A percentile compares a stretch with the other conserved stretches of the same genome.
These are phyloP conservation scores for Chinchilla lanigera DNA, from an alignment of 2,113 vertebrate genomes.

Conservation along the genomic window DNA sequence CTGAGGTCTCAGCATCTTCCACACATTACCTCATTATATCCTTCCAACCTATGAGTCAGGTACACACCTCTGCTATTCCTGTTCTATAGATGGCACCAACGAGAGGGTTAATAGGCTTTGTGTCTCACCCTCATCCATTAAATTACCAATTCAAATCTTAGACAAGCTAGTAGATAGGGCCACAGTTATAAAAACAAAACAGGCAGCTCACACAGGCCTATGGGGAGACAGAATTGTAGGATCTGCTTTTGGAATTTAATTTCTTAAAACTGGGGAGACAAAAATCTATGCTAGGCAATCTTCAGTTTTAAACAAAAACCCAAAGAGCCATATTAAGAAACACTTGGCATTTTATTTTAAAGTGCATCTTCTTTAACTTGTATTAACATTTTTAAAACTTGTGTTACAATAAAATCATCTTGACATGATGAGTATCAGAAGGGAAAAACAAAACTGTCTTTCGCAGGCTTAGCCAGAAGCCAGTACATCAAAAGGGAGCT, in stretches of 20 bases:
- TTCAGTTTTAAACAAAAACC: conserved; percentile 26
- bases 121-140: neutral
- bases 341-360: neutral
- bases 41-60: neutral
- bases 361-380: conserved; percentile 7
- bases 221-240: neutral
- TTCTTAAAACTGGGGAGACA: conserved; percentile 20
- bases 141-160: neutral
- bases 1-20: neutral
- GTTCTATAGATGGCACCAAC: neutral
- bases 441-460: neutral
- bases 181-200: neutral
- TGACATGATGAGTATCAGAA: neutral
- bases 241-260: neutral
- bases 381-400: neutral
- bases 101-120: neutral
- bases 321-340: neutral
- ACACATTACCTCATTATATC: rapidly evolving
- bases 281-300: conserved; percentile 22
- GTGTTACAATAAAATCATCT: conserved; percentile 25
- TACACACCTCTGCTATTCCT: neutral
- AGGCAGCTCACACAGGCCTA: neutral
- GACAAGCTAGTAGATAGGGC: neutral
- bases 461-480: neutral
- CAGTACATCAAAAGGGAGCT: neutral